Evolutionary conservation across 2,113 vertebrate genomes (phyloP), one percentile per base, ranked within the genome.

Genomic region (Sula dactylatra): DNA sequence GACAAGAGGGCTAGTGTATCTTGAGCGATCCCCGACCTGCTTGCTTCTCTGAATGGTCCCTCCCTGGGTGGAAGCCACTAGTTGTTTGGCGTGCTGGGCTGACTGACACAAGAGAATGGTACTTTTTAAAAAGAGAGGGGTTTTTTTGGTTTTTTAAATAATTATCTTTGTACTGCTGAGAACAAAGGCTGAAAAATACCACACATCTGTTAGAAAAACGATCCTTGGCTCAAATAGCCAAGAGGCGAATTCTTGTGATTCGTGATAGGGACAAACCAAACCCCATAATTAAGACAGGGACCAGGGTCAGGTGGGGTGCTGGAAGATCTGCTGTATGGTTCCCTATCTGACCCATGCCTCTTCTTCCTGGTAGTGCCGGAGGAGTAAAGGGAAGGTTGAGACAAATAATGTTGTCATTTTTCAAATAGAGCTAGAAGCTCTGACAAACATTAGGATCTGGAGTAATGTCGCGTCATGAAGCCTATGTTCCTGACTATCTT

Each of bases 381-480:
- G 70, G 45, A 79, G 44, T 8, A 36, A 31, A 58, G 52, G 5
- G 65, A 59, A 66, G 32, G 36, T 1, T 26, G 34, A 36, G 49
- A n/a, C 18, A 49, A 62, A 12, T 5, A 49, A 45, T 2, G 4
- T 5, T 42, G 62, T 4, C 13, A 3, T 54, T 65, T 82, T 40
- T 16, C 45, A 26, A 34, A n/a, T 6, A 42, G 91, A 71, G 38
- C 4, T 7, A 73, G 40, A 40, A 64, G 61, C 15, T 38, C 40
- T 71, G 66, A 5, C 25, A 29, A 24, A 7, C 5, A 5, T 1
- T 8, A 22, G 32, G 36, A 7, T 4, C 27, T 54, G 81, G 11
- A 34, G 42, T 13, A 4, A 7, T 7, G 24, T 29, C 0, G 0
- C 13, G 54, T 1, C 0, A 0, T 14, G 25, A 38, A 47, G 2